phyloP scores from a whole-genome alignment of 2,113 vertebrate genomes.

The Damaliscus lunatus region DNA sequence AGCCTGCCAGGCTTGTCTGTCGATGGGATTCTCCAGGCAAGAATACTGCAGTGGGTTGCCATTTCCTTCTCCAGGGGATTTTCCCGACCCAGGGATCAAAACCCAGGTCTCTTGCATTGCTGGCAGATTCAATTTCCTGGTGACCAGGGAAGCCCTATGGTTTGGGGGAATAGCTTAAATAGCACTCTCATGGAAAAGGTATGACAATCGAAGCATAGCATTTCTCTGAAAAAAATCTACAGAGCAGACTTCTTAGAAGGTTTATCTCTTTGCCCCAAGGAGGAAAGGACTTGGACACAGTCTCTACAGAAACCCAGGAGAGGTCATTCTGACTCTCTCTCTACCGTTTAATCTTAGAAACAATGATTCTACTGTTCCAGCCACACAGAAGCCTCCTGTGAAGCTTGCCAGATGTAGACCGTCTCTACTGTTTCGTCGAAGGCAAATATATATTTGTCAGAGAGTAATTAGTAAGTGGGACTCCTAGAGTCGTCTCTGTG shows the following conservation, averaged over 20 bases:
- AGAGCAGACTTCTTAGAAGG: background rate
- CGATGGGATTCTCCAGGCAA: background rate
- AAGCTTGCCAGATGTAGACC: slow-evolving; percentile 27
- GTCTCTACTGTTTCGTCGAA: background rate
- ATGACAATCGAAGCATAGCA: background rate
- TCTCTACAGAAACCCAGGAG: background rate
- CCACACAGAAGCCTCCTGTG: background rate
- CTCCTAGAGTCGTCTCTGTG: background rate
- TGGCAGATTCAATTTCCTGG: background rate
- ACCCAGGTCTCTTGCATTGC: background rate
- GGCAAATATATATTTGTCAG: slow-evolving; percentile 16
- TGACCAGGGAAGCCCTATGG: background rate
- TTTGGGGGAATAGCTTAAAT: background rate
- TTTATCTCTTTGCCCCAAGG: background rate
- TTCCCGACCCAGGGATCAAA: background rate
- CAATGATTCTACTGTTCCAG: background rate
- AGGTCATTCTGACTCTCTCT: background rate
- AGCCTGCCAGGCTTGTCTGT: background rate
- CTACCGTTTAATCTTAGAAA: background rate
- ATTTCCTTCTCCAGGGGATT: background rate
- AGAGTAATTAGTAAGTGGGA: background rate
- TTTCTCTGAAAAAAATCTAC: background rate
- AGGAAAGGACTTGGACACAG: background rate
- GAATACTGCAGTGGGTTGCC: background rate
- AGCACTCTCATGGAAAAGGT: background rate